Evolutionary conservation across 2,113 vertebrate genomes (phyloP), one percentile per base, ranked within the genome.

Genomic region (Zosterops pallidus): DNA sequence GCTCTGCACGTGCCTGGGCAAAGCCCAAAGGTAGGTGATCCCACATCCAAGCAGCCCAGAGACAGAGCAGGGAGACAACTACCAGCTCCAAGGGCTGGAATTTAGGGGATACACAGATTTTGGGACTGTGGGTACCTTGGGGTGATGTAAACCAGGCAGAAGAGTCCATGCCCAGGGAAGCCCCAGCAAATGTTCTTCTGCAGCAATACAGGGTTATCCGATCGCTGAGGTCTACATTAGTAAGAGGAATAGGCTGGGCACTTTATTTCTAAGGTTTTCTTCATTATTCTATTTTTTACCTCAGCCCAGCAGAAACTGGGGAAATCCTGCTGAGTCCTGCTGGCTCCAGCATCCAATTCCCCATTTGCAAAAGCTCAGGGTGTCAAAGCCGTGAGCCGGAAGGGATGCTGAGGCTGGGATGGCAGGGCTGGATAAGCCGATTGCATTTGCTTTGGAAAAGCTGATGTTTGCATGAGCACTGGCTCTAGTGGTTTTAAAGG

Each of bases 401-500:
- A 60, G 49, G n/a, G 94, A 94, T 72, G 82, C 92, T 65, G 75
- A 37, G 84, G 75, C 79, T 1, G 7, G 85, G 86, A 74, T 74
- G 68, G 91, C 80, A 53, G 78, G 62, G 63, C 93, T 82, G 78
- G 82, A 76, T 94, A 94, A 95, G 82, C 79, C 2, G 5, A 90
- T 77, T 76, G 63, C 23, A 2, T 83, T 88, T 87, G 71, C 85
- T 88, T 94, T 94, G 94, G 96, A 93, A 93, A 90, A 85, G 79
- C 71, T 85, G 59, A 57, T 92, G 90, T 90, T 94, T 94, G 89
- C 83, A 76, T 5, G 87, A 94, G 81, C 86, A 68, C 31, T 1
- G 2, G 76, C 74, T 85, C 57, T 65, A n/a, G 49, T 14, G 68
- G 50, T 86, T 93, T 89, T 91, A 75, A 84, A 84, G 35, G 10